Base-by-base conservation (phyloP, 2,888 invertebrate genomes). In the Pollenia amentaria region DNA sequence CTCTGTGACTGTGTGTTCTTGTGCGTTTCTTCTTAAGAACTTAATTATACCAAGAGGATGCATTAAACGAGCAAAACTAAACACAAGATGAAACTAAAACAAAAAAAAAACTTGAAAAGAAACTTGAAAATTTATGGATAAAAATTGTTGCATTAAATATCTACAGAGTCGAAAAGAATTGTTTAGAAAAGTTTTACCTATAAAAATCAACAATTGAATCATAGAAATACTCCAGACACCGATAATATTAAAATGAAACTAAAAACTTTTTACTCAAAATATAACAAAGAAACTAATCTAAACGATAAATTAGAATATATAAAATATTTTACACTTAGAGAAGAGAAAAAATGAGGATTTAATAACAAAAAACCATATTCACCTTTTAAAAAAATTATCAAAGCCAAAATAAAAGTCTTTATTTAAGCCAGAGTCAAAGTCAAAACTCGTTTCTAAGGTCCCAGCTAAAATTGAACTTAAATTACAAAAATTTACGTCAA, bases 31-130 rank as follows among this genome's bases (percentile, higher is more conserved):
- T 51, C 53, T 69, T 55, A 62, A 84, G 87, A 80, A 87, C 87
- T 87, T 87, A 87, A 87, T 87, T 87, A 87, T 87, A 80, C 72
- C 87, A 60, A 42, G 76, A 83, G 80, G 87, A 84, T 84, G 87
- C 83, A 83, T 83, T 87, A 80, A 84, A 83, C 76, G 78, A 83
- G 75, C 62, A 64, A 82, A 78, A 60, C 48, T 79, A 69, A 84
- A 78, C 72, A 79, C 65, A 70, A 85, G 67, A 79, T 70, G 64
- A 79, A 55, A 70, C 55, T 77, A 44, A 62, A 67, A 67, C 53
- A 57, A 70, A 44, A 70, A 65, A 77, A 18, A 53, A 77, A 73
- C 67, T 65, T 78, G 16, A 51, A 44, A 29, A 69, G 40, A 48
- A 83, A 80, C 72, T 84, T 84, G 72, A 84, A 84, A 87, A 80